Evolutionary conservation across 1,140 invertebrate genomes (phyloP).

Genomic region (Amyelois transitella): DNA sequence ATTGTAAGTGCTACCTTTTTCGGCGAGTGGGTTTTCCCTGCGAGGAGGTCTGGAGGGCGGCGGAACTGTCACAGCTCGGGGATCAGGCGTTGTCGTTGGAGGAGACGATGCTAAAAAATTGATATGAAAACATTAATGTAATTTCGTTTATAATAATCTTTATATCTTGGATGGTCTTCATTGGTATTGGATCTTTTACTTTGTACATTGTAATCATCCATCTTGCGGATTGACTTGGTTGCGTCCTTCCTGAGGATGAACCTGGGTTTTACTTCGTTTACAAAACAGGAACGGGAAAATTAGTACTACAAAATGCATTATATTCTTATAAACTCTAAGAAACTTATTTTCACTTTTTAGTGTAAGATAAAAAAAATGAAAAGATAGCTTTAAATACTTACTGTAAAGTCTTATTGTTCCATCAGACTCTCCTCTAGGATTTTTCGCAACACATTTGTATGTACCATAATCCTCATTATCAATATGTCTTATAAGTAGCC

Average conservation of each 20-base stretch:
- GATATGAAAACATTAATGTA: neutral
- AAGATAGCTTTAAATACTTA: slow-evolving; percentile 75
- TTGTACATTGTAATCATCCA: too few relatives aligned
- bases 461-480: slow-evolving; percentile 87
- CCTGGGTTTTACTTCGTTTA: too few relatives aligned
- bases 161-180: too few relatives aligned
- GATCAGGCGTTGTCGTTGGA: slow-evolving; percentile 64
- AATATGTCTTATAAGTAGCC: slow-evolving; percentile 83
- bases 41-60: slow-evolving; percentile 58
- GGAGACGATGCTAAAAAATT: slow-evolving; percentile 58
- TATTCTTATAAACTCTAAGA: too few relatives aligned
- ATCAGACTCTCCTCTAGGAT: slow-evolving; percentile 93
- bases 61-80: slow-evolving; percentile 47
- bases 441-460: slow-evolving; percentile 95
- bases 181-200: too few relatives aligned
- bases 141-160: too few relatives aligned
- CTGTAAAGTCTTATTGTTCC: slow-evolving; percentile 92
- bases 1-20: slow-evolving; percentile 62
- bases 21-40: slow-evolving; percentile 49
- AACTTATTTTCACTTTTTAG: too few relatives aligned
- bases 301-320: too few relatives aligned
- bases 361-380: neutral
- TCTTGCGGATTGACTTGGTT: too few relatives aligned
- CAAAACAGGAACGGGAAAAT: too few relatives aligned
- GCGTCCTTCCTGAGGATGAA: too few relatives aligned